Base-by-base conservation (phyloP, 2,113 vertebrate genomes). In the Octodon degus region DNA sequence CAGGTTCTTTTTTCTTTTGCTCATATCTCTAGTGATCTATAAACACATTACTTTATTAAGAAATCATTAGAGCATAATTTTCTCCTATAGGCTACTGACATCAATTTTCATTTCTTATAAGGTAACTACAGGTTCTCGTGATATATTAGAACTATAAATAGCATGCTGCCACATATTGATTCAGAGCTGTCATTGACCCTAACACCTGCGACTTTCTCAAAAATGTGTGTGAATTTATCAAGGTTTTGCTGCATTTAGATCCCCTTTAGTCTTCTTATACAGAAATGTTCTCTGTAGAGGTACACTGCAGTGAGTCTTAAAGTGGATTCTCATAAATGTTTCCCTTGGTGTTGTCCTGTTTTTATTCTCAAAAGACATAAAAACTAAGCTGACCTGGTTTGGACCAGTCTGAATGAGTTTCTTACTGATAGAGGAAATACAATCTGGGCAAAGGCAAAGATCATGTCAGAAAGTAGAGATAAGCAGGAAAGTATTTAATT, bases 1-100 rank as follows among this genome's bases (percentile, higher is more conserved):
- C 96, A 97, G 80, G 5, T 34, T 98, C 24, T 97, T n/a, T 58
- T 84, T 97, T 50, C 50, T 97, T 90, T 98, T 97, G 82, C 89
- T 97, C 67, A 32, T 97, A 98, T 98, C 89, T 93, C 97, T 97
- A 97, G 97, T 98, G 98, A 98, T 98, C 98, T 97, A 98, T 98
- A 98, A 98, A 97, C 97, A 99, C 98, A 99, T 98, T 98, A 98
- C 97, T 99, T 98, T 98, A 98, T 98, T 98, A 98, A 97, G 97
- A 98, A 98, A 98, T 98, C 98, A 98, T 98, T 98, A 98, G 97
- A 98, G 95, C 92, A 97, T 98, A 98, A 98, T 98, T 98, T 98
- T 94, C 97, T 98, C 98, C 96, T 98, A 96, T 98, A 94, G 96
- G 96, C 82, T 97, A 94, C 86, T 98, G 90, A 94, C 97, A 98